Evolutionary conservation across 2,113 vertebrate species (phyloP), one percentile per base, ranked within the genome.

Genomic region (Ibidorhyncha struthersii): DNA sequence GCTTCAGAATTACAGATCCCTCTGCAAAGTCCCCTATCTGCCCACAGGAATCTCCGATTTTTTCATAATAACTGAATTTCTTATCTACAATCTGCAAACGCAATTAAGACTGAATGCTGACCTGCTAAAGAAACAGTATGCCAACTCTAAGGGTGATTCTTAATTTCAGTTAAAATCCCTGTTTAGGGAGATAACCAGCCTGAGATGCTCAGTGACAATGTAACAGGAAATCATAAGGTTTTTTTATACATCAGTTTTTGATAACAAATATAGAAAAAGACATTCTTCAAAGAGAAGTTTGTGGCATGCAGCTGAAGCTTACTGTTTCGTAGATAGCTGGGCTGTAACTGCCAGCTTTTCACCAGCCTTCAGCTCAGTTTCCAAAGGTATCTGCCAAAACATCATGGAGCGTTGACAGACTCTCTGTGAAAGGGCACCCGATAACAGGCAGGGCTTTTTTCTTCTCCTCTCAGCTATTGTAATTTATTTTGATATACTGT

Each of bases 311-410:
- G 80, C 72, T 92, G 94, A 77, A 94, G 79, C 69, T 92, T 56
- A n/a, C 45, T 49, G n/a, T 66, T 86, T 63, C 83, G 89, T 11
- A 81, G 82, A 36, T 41, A 89, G 66, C 73, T 91, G 82, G 38
- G 73, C 67, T 83, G 71, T 52, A 87, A 69, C 63, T 80, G 96
- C 65, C 86, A 97, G 86, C 82, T 93, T 86, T 77, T 82, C 90
- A 77, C 27, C 71, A 93, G 78, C 86, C 77, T 61, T 58, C 90
- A 77, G 82, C 83, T 96, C 66, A 10, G 38, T 59, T 86, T 86
- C 95, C 86, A 91, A 90, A 94, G 79, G 23, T 17, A 76, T 53
- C 89, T 97, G 95, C 92, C 93, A 97, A 85, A 95, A 72, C 58
- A 86, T 61, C 83, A 70, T 25, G 23, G 45, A 49, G 55, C 95